Base-by-base conservation (phyloP, 2,113 vertebrate species). In the Sclerurus mexicanus region DNA sequence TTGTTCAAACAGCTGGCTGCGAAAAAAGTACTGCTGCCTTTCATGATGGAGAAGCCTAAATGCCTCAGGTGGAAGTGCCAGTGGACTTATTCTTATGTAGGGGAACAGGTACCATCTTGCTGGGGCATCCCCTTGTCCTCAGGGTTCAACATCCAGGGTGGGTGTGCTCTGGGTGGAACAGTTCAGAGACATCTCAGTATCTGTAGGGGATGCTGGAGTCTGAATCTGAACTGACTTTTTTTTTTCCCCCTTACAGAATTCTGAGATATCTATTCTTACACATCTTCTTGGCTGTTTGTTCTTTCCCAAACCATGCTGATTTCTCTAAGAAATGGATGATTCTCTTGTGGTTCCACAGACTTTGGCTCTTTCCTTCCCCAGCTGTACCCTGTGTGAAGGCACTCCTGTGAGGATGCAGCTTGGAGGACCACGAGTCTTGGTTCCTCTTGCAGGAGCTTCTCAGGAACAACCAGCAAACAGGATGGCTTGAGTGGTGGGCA, bases 81-180 rank as follows among this genome's bases (percentile, higher is more conserved):
- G 46, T 17, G 37, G 1, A 1, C 7, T 59, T 30, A 0, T 21
- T 56, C 84, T 0, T n/a, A n/a, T n/a, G 0, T 1, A 10, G 59
- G 44, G 17, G 9, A 56, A 3, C 0, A 44, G 24, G 19, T 39
- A 28, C 21, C 5, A 21, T 7, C 44, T 21, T 25, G 50, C 31
- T 74, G 47, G 6, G 47, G 47, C 47, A 33, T 15, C 3, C 15
- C 20, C 14, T 21, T 37, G 42, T 79, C 52, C 62, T 33, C 44
- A 16, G 37, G 33, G 33, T 59, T 30, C 2, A 4, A 37, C 1
- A 13, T 35, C 56, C 47, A 15, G 37, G 17, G 39, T 23, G 52
- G 19, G 24, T 24, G 15, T 42, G 53, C 37, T 50, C 35, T 14
- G 49, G 19, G 23, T 15, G 27, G 46, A 27, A n/a, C 2, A 27